Percentiles rank a stretch among this genome's conserved stretches.
These are phyloP conservation scores for Hydroisotoma schaefferi DNA, from an alignment of 2,888 invertebrate genomes.

Conservation along the genomic window DNA sequence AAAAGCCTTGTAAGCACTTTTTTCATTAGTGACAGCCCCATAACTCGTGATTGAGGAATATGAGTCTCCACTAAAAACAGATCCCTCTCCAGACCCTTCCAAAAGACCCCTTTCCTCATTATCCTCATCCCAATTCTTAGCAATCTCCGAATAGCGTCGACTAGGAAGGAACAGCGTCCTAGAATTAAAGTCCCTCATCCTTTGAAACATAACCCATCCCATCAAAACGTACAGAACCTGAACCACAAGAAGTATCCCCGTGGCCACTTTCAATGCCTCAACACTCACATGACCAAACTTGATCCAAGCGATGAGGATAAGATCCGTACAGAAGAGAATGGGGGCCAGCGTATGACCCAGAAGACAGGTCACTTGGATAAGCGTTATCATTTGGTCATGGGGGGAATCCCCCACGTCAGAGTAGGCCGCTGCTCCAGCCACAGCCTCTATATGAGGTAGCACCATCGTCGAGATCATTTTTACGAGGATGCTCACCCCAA, in stretches of 20 bases:
- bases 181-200: background rate
- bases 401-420: slow-evolving; percentile 21
- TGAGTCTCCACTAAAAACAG: slow-evolving; percentile 13
- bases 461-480: slow-evolving; percentile 27
- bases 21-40: too few species aligned
- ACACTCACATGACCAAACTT: slow-evolving; percentile 23
- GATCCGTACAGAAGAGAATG: slow-evolving; percentile 32
- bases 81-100: slow-evolving; percentile 9
- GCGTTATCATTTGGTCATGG: slow-evolving; percentile 31
- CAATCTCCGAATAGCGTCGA: slow-evolving; percentile 36
- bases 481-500: slow-evolving; percentile 25
- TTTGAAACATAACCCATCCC: slow-evolving; percentile 3
- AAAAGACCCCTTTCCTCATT: background rate
- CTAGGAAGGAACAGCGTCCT: slow-evolving; percentile 12
- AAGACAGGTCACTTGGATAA: slow-evolving; percentile 28
- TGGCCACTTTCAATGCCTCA: slow-evolving; percentile 29
- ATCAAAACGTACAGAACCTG: slow-evolving; percentile 21
- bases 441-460: slow-evolving; percentile 29
- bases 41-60: slow-evolving; percentile 1
- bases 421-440: slow-evolving; percentile 16
- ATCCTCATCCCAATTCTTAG: slow-evolving; percentile 32
- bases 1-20: too few species aligned
- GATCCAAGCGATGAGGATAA: slow-evolving; percentile 36
- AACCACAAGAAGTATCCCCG: slow-evolving; percentile 27
- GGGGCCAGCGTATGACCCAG: slow-evolving; percentile 26